A percentile compares a stretch with the other conserved stretches of the same genome.
These are phyloP conservation scores for Styela clava DNA, from an alignment of 23 tunicate genomes.

Conservation along the genomic window DNA sequence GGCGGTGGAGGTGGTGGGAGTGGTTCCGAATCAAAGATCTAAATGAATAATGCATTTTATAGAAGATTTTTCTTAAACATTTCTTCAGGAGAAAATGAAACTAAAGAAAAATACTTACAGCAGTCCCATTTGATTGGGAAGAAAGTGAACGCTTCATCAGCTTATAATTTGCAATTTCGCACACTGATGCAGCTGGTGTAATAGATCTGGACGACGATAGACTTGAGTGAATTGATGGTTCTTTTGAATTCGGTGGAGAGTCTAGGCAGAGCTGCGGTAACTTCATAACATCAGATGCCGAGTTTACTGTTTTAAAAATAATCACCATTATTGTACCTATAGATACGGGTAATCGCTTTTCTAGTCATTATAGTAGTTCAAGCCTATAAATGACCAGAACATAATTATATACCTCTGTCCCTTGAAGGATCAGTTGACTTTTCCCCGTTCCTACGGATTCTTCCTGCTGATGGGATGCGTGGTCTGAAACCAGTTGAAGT, in stretches of 20 bases:
- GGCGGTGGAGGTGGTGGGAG: constrained; percentile 60
- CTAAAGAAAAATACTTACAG: constrained; percentile 1
- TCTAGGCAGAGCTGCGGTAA: constrained; percentile 77
- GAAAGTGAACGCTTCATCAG: constrained; percentile 14
- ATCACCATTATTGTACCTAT: neutral
- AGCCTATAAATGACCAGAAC: too few species aligned
- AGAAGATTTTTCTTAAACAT: neutral
- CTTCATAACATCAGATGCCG: constrained; percentile 38
- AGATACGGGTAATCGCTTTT: neutral
- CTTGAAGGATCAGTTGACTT: constrained; percentile 27
- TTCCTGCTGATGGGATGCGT: constrained; percentile 34
- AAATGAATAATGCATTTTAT: too few species aligned
- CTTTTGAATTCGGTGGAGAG: constrained; percentile 56
- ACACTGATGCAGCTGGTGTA: constrained; percentile 67
- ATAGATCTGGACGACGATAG: constrained; percentile 65
- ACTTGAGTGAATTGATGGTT: constrained; percentile 37
- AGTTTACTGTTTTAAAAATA: too few species aligned
- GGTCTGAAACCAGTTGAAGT: constrained; percentile 30
- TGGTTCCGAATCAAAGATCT: constrained; percentile 25
- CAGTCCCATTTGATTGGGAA: constrained; percentile 25
- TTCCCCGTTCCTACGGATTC: constrained; percentile 20
- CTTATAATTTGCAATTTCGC: constrained; percentile 38
- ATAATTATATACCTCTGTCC: constrained; percentile 41
- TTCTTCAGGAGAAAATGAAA: neutral
- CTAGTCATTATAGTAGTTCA: too few species aligned